Evolutionary conservation across 2,113 vertebrate species (phyloP), one percentile per base, ranked within the genome.

Genomic region (Addax nasomaculatus): DNA sequence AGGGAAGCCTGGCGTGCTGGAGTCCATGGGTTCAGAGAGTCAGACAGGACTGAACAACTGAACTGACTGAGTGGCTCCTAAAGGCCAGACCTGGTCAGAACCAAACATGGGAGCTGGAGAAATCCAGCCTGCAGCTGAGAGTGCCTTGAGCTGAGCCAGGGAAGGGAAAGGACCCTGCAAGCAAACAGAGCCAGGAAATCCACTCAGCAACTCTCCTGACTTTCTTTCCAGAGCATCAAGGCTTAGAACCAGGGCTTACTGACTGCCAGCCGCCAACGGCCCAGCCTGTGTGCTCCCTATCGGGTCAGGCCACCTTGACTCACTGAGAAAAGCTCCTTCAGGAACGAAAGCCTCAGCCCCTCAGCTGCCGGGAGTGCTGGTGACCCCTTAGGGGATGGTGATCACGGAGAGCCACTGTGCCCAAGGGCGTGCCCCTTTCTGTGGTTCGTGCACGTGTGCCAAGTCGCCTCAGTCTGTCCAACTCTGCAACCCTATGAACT

Each of bases 21-120:
- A 70, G 19, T 2, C 19, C n/a, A 6, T 23, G n/a, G 19, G n/a
- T 1, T 39, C 19, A 0, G n/a, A 70, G n/a, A 70, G 67, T 70
- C 10, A 0, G n/a, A 39, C n/a, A 39, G 0, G 0, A 12, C 64
- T 36, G 64, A 70, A 9, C 17, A 1, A 39, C 21, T 39, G 67
- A 39, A 5, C 19, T 70, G n/a, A 21, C n/a, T 39, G 67, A 39
- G n/a, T 33, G 76, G 78, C 45, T 84, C 53, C 45, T n/a, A 9
- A 4, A 19, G 29, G 45, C 64, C 62, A 76, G 47, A n/a, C 45
- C 45, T 39, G 47, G 12, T 70, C 51, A 76, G 62, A 60, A 76
- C 4, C 8, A 36, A 45, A 45, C 73, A 36, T 19, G 3, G 43
- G 15, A 88, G 43, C 43, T 51, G 15, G 53, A n/a, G n/a, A n/a